phyloP scores from a whole-genome alignment of 2,797 vertebrate species.

The Chrosomus eos region DNA sequence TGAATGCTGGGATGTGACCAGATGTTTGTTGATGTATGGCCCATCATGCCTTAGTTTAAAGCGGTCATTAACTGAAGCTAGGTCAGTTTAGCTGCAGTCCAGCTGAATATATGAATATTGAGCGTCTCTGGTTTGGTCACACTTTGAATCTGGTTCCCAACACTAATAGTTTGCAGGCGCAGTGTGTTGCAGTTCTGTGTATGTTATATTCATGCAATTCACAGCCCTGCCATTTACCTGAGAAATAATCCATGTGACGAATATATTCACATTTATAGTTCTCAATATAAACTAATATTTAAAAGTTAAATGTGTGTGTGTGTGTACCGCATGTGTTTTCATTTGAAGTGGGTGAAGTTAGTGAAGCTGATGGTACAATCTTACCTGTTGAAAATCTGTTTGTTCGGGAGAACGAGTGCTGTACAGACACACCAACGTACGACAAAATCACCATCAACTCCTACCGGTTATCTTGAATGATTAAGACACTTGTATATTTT shows the following conservation, averaged over 20 bases:
- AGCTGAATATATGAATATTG: background rate
- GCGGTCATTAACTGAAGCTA: background rate
- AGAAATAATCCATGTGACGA: constrained; percentile 52
- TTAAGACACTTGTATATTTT: constrained; percentile 52
- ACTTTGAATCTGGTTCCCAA: background rate
- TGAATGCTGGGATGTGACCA: constrained; percentile 6
- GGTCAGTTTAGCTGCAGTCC: background rate
- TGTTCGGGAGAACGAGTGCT: constrained; percentile 45
- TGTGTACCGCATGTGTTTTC: constrained; percentile 59
- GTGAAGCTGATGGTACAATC: constrained; percentile 54
- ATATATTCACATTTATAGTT: constrained; percentile 58
- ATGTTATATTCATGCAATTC: constrained; percentile 44
- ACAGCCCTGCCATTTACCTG: constrained; percentile 50
- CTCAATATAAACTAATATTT: constrained; percentile 56
- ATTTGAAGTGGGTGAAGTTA: constrained; percentile 43
- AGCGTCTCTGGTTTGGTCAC: background rate
- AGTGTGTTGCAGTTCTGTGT: constrained; percentile 46
- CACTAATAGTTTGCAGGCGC: constrained; percentile 14
- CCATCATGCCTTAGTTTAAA: constrained; percentile 22
- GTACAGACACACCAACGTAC: constrained; percentile 58
- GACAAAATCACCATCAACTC: constrained; percentile 55
- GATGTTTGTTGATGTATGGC: background rate
- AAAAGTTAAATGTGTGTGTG: constrained; percentile 57
- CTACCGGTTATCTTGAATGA: constrained; percentile 43
- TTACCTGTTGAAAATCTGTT: constrained; percentile 40